A percentile compares a stretch with the other conserved stretches of the same genome.
phyloP scores from a whole-genome alignment of 2,113 vertebrate species.

The Esox niger region DNA sequence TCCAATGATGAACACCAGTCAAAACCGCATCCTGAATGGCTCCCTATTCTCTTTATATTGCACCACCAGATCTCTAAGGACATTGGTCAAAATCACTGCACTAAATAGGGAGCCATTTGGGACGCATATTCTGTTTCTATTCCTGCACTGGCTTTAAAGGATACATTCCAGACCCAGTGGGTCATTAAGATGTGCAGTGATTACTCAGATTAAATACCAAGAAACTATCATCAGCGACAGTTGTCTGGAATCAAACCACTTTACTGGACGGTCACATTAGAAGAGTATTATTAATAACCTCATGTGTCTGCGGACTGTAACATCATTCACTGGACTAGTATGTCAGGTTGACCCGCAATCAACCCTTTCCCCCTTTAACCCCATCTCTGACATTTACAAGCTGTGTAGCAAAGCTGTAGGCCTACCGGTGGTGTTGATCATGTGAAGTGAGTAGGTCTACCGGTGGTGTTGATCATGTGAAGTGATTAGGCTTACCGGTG shows the following conservation, averaged over 20 bases:
- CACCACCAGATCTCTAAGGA: too few species aligned
- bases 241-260: conserved; percentile 1
- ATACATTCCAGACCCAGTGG: background rate
- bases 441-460: too few species aligned
- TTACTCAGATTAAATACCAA: conserved; percentile 20
- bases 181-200: conserved; percentile 24
- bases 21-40: background rate
- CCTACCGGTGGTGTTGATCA: too few species aligned
- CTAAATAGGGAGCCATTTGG: too few species aligned
- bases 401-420: too few species aligned
- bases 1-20: background rate
- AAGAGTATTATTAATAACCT: background rate
- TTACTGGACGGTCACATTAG: background rate
- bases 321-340: background rate
- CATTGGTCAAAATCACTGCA: too few species aligned
- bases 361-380: too few species aligned
- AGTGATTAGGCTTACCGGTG: too few species aligned
- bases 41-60: too few species aligned
- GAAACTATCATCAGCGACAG: conserved; percentile 12
- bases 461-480: too few species aligned
- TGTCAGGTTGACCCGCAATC: background rate
- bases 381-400: too few species aligned
- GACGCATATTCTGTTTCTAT: conserved; percentile 15
- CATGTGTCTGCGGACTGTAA: conserved; percentile 1
- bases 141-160: conserved; percentile 28